Percentiles rank a stretch among this genome's conserved stretches.
Evolutionary conservation across 2,113 vertebrate species (phyloP).

Genomic region (Phylloscopus trochilus): DNA sequence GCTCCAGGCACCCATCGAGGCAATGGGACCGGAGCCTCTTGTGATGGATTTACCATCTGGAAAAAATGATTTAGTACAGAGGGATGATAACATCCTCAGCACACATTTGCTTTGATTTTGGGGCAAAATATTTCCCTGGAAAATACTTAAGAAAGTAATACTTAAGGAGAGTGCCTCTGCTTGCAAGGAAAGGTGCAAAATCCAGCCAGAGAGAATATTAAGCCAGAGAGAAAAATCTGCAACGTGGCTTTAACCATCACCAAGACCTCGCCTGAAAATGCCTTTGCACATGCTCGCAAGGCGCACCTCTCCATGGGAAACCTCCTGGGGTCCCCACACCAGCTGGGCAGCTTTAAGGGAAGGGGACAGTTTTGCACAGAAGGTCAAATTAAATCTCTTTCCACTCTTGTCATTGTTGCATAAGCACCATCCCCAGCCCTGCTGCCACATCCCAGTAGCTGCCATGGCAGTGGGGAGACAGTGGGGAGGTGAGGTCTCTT

Average conservation of each 20-base stretch:
- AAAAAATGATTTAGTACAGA: background rate
- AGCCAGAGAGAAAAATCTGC: background rate
- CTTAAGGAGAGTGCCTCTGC: background rate
- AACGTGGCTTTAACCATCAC: background rate
- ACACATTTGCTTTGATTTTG: background rate
- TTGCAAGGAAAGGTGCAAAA: background rate
- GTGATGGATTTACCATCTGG: background rate
- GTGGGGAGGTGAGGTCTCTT: background rate
- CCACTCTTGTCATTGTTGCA: background rate
- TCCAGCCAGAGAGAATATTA: background rate
- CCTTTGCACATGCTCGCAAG: rapidly evolving
- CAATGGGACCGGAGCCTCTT: background rate
- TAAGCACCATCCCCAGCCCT: background rate
- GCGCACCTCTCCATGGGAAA: background rate
- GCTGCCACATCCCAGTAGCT: rapidly evolving
- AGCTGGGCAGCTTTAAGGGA: background rate
- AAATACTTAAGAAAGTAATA: background rate
- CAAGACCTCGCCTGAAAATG: rapidly evolving
- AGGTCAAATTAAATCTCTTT: background rate
- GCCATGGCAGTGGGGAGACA: background rate
- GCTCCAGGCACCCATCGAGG: background rate
- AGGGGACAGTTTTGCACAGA: background rate
- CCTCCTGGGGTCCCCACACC: too few species aligned
- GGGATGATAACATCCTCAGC: background rate
- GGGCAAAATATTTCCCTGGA: background rate